phyloP scores from a whole-genome alignment of 2,888 invertebrate species.

The Catonia carolina region DNA sequence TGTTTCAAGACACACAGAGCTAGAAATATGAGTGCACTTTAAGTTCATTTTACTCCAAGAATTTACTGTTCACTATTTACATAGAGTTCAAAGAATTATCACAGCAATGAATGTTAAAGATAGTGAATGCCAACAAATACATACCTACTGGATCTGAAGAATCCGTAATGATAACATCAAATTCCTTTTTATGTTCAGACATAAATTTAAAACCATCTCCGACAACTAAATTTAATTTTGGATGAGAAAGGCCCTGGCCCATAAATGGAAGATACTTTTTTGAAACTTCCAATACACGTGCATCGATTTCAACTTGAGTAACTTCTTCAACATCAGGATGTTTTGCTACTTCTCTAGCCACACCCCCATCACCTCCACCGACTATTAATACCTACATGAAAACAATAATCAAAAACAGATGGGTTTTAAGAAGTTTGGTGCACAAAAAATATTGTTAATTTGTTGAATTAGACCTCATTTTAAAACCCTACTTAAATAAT shows the following conservation, averaged over 20 bases:
- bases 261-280: slow-evolving; percentile 85
- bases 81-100: no score
- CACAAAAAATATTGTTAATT: no score
- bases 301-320: slow-evolving; percentile 91
- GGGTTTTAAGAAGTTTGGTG: neutral
- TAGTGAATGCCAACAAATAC: no score
- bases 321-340: slow-evolving; percentile 83
- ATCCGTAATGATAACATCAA: slow-evolving; percentile 97
- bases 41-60: no score
- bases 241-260: slow-evolving; percentile 76
- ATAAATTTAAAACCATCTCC: slow-evolving; percentile 95
- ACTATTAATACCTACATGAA: slow-evolving; percentile 69
- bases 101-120: no score
- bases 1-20: no score
- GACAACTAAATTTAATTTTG: slow-evolving; percentile 75
- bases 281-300: slow-evolving; percentile 80
- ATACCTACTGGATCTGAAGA: slow-evolving; percentile 93
- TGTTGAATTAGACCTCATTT: no score
- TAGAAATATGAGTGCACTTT: no score
- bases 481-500: no score
- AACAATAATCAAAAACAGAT: neutral
- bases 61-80: no score
- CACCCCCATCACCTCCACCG: slow-evolving; percentile 98
- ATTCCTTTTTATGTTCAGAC: slow-evolving; percentile 73
- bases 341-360: slow-evolving; percentile 90